Percentiles rank a stretch among this genome's conserved stretches.
Conservation (phyloP, 2,888 invertebrate genomes). For the Tinea semifulvella region DNA sequence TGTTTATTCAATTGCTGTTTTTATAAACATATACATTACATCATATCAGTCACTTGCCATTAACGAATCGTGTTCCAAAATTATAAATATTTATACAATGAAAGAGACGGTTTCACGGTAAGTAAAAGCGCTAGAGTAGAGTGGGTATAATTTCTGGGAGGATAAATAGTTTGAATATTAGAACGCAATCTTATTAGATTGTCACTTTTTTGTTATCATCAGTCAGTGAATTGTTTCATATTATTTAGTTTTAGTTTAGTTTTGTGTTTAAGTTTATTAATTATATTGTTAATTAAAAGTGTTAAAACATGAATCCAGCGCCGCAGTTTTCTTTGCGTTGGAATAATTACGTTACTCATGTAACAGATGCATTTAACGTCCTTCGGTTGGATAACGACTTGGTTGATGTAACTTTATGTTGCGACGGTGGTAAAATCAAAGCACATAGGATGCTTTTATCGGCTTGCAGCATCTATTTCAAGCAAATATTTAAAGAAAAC, state of each 20-base stretch:
- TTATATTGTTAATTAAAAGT: constrained; percentile 9
- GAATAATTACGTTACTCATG: constrained; percentile 85
- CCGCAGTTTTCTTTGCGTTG: constrained; percentile 87
- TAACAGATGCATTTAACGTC: constrained; percentile 82
- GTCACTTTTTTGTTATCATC: constrained; percentile 12
- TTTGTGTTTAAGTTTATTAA: constrained; percentile 10
- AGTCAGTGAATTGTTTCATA: constrained; percentile 7
- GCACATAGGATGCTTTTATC: constrained; percentile 88
- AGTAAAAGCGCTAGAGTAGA: too few species aligned
- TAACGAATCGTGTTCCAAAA: too few species aligned
- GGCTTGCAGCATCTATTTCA: constrained; percentile 85
- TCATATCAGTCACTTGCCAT: too few species aligned
- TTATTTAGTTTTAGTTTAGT: constrained; percentile 12
- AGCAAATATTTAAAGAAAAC: constrained; percentile 76
- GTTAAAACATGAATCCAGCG: constrained; percentile 65
- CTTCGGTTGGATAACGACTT: constrained; percentile 74
- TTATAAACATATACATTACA: too few species aligned
- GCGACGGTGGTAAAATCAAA: constrained; percentile 83
- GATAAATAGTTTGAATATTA: too few species aligned
- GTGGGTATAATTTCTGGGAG: too few species aligned
- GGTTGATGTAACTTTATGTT: constrained; percentile 86
- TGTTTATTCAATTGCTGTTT: too few species aligned
- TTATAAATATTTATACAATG: too few species aligned
- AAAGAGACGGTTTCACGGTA: too few species aligned
- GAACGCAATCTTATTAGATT: constrained; percentile 16